phyloP scores from a whole-genome alignment of 2,797 vertebrate species.

The Squalus acanthias region DNA sequence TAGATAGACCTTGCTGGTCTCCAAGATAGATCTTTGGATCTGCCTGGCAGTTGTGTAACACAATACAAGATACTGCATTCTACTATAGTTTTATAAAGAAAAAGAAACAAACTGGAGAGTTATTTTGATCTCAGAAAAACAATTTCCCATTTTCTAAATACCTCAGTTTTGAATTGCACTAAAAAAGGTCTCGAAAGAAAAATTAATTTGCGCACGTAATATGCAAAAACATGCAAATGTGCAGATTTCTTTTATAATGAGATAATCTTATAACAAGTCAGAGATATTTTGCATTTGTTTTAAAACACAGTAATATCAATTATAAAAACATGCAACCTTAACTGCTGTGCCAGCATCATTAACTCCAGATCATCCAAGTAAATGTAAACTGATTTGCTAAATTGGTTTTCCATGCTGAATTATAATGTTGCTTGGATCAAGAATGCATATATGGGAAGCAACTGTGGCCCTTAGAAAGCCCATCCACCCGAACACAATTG shows the following conservation, averaged over 20 bases:
- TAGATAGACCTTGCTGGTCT: neutral
- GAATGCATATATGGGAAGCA: neutral
- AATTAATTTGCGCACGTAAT: neutral
- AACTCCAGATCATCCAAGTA: neutral
- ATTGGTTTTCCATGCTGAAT: too few species aligned
- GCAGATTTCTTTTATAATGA: neutral
- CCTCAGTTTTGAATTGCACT: neutral
- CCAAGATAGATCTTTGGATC: neutral
- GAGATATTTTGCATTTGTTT: neutral
- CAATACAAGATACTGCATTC: neutral
- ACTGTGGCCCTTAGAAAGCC: neutral
- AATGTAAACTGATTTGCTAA: neutral
- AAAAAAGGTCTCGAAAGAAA: neutral
- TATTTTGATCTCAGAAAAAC: neutral
- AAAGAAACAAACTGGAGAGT: neutral
- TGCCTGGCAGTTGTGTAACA: neutral
- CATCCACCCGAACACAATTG: too few species aligned
- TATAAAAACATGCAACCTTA: neutral
- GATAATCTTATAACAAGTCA: neutral
- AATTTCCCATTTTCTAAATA: neutral
- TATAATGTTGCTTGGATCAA: neutral
- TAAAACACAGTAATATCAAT: neutral
- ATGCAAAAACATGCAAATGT: neutral
- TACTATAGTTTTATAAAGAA: neutral
- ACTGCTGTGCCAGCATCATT: neutral